phyloP scores from a whole-genome alignment of 2,113 vertebrate genomes.

The Esox niger region DNA sequence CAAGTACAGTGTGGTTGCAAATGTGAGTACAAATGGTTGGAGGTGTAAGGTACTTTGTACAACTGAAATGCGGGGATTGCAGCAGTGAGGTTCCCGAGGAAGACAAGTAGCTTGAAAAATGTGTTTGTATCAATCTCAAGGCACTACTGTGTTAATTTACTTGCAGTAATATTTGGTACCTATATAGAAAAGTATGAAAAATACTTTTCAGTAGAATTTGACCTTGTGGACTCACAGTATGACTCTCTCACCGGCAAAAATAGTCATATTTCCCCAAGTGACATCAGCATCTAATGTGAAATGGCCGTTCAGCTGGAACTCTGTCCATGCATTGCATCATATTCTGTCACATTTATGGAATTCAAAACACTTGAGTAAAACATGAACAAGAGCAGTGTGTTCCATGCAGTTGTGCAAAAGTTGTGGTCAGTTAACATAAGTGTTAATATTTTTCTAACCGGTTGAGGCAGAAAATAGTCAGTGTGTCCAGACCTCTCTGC shows the following conservation, averaged over 20 bases:
- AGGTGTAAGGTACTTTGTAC: too few species aligned
- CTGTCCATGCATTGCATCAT: slow-evolving; percentile 8
- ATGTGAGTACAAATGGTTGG: too few species aligned
- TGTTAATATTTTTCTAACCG: not conserved
- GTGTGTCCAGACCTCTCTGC: not conserved
- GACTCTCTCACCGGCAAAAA: not conserved
- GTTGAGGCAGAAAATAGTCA: not conserved
- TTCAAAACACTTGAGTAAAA: not conserved
- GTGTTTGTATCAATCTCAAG: too few species aligned
- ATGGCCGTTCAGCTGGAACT: slow-evolving; percentile 14
- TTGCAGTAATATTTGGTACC: not conserved
- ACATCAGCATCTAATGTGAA: slow-evolving; percentile 18
- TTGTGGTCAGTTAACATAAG: not conserved
- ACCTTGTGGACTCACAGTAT: not conserved
- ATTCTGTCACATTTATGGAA: slow-evolving; percentile 8
- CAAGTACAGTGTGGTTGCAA: too few species aligned
- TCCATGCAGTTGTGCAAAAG: not conserved
- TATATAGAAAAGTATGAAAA: too few species aligned
- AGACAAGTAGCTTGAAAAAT: too few species aligned
- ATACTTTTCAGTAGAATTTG: not conserved
- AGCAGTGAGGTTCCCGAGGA: too few species aligned
- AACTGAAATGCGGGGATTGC: too few species aligned
- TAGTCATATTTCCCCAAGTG: slow-evolving; percentile 25
- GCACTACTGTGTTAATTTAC: too few species aligned
- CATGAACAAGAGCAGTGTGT: not conserved